Base-by-base conservation (phyloP, 2,113 vertebrate species). In the Atlantisia rogersi region DNA sequence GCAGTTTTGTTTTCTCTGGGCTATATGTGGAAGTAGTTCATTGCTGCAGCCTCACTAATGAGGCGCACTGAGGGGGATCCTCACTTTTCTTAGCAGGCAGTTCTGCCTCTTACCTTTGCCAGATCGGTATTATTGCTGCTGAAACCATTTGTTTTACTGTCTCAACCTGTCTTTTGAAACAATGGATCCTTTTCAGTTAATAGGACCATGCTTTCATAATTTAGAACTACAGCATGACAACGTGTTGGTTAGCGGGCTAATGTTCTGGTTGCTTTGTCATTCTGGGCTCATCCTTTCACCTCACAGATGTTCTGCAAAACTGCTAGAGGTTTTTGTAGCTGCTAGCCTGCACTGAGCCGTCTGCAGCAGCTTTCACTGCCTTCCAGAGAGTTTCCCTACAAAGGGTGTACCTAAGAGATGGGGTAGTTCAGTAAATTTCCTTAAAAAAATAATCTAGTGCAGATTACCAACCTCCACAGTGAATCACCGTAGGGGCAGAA, bases 31-130 rank as follows among this genome's bases (percentile, higher is more conserved):
- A 46, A 85, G 53, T 35, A 31, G 42, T 59, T 68, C 31, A n/a
- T 37, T 13, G 15, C 58, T 52, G 4, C 10, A 7, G 5, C 44
- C 53, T 74, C 1, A 2, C 39, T 73, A 40, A 32, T 0, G 1
- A 81, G 26, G 4, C 35, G 14, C 46, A 46, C 25, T 70, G 56
- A 64, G 21, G 12, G 48, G n/a, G 37, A 31, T 59, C 12, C 16
- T 14, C 14, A 2, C 62, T 12, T 67, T 25, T 68, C 17, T 67
- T 25, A 68, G 31, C 32, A 65, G 37, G 25, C 56, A 63, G 40
- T 15, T 71, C 53, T 50, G 26, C 44, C 70, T 50, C 63, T 76
- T 20, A 4, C n/a, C 6, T 69, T 53, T 80, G 15, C 48, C n/a
- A 46, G 37, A 21, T 35, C 0, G 1, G 29, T 40, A 46, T 48